Evolutionary conservation across 2,797 vertebrate genomes (phyloP).

Genomic region (Propithecus deckenii): DNA sequence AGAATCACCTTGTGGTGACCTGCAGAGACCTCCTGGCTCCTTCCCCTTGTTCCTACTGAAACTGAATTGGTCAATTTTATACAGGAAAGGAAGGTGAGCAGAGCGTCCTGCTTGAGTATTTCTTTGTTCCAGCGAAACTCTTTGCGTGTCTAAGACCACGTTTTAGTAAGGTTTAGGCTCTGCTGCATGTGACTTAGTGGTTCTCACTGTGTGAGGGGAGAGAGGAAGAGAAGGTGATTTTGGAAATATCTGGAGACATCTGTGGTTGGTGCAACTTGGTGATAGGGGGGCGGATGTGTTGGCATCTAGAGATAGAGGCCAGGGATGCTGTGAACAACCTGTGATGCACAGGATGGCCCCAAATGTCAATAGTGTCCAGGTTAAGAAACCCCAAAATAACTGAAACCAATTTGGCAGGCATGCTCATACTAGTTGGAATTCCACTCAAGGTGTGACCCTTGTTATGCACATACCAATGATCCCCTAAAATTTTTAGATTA

Average conservation of each 20-base stretch:
- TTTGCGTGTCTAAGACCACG: background rate
- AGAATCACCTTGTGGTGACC: background rate
- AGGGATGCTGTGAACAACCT: background rate
- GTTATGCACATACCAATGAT: background rate
- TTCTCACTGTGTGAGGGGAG: background rate
- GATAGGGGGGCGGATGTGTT: background rate
- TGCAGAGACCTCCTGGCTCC: background rate
- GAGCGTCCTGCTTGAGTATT: background rate
- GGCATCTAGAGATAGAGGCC: background rate
- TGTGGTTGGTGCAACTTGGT: background rate
- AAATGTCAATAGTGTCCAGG: background rate
- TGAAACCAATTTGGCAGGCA: too few species aligned
- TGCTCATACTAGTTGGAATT: background rate
- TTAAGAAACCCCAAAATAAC: background rate
- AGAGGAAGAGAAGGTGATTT: background rate
- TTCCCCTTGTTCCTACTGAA: background rate
- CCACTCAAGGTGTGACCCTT: background rate
- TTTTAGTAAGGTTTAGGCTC: background rate
- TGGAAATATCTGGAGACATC: background rate
- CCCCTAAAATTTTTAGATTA: background rate
- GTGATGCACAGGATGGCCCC: background rate
- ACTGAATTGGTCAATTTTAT: background rate
- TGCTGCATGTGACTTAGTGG: accelerated
- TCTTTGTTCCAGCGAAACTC: background rate
- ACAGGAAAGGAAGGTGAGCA: background rate